A percentile compares a stretch with the other conserved stretches of the same genome.
These are phyloP conservation scores for Yponomeuta malinellus DNA, from an alignment of 2,888 invertebrate genomes.

Conservation along the genomic window DNA sequence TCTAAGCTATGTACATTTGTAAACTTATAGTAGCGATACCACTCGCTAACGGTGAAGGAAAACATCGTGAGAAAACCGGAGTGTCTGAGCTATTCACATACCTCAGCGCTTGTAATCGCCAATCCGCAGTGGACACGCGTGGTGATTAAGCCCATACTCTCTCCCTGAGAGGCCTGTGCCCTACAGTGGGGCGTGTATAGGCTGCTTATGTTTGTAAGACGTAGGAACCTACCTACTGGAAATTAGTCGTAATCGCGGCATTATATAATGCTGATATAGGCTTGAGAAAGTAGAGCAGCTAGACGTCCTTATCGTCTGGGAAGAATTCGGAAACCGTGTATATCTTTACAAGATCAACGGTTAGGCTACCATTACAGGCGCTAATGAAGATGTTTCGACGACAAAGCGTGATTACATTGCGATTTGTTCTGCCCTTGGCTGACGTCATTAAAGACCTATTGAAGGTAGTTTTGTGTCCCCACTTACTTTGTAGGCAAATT, in stretches of 20 bases:
- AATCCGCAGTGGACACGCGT: no score
- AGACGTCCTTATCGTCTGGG: not conserved
- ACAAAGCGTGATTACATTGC: slow-evolving; percentile 7
- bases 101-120: no score
- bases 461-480: slow-evolving; percentile 24
- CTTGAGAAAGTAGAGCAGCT: not conserved
- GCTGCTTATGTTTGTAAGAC: no score
- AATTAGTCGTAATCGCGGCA: not conserved
- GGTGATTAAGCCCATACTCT: no score
- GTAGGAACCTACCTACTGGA: no score
- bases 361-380: not conserved
- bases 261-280: slow-evolving; percentile 1
- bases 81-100: no score
- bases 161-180: no score
- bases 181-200: no score
- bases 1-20: no score
- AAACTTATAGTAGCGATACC: no score
- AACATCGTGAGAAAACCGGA: no score
- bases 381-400: slow-evolving; percentile 3
- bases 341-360: not conserved
- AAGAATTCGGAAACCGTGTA: not conserved
- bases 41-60: no score
- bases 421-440: not conserved
- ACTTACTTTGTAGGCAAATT: slow-evolving; percentile 50
- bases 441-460: slow-evolving; percentile 10